Evolutionary conservation across 2,797 vertebrate species (phyloP).

Genomic region (Neosilurus hyrtlii): DNA sequence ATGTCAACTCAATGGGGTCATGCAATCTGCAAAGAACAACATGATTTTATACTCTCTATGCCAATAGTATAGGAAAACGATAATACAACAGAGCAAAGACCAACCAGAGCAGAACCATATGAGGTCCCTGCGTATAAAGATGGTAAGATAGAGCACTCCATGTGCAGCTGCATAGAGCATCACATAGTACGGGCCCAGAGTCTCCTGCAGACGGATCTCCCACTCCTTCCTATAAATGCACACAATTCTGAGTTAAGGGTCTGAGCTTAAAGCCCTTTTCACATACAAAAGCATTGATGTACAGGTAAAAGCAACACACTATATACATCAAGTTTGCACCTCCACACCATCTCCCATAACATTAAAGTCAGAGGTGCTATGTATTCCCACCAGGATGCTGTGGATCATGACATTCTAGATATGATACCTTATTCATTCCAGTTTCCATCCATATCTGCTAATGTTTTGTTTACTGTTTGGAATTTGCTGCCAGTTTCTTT

Average conservation of each 20-base stretch:
- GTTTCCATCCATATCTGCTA: too few species aligned
- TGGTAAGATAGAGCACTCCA: conserved; percentile 86
- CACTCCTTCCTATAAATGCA: conserved; percentile 83
- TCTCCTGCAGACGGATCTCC: conserved; percentile 93
- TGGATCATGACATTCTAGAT: too few species aligned
- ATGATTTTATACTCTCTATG: background rate
- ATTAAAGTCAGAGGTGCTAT: too few species aligned
- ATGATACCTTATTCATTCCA: too few species aligned
- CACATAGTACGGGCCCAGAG: conserved; percentile 90
- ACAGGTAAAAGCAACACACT: too few species aligned
- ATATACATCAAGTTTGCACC: too few species aligned
- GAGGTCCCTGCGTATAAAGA: conserved; percentile 92
- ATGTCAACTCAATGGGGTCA: background rate
- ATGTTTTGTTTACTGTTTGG: too few species aligned
- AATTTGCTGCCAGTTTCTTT: too few species aligned
- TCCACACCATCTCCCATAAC: too few species aligned
- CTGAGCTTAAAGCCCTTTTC: background rate
- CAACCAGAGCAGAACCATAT: conserved; percentile 98
- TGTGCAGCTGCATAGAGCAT: conserved; percentile 88
- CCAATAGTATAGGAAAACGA: background rate
- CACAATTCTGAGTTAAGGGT: background rate
- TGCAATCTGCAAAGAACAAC: background rate
- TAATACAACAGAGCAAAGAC: background rate
- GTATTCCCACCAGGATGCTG: too few species aligned
- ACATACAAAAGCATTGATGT: too few species aligned